Evolutionary conservation across 2,113 vertebrate genomes (phyloP).

Genomic region (Callospermophilus lateralis): DNA sequence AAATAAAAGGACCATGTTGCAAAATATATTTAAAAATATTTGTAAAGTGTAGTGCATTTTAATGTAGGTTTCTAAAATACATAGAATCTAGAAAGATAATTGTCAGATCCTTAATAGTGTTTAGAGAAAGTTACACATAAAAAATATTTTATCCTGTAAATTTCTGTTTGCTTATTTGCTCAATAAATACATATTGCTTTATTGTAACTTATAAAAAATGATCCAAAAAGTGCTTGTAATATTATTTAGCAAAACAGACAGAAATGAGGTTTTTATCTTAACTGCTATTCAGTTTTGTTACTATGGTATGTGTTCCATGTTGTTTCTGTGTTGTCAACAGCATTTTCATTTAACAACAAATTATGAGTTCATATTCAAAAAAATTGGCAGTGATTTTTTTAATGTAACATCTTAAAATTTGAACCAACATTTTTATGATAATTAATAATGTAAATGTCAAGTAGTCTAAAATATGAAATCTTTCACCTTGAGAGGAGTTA

Average conservation of each 20-base stretch:
- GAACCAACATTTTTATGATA: background rate
- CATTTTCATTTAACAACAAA: constrained; percentile 14
- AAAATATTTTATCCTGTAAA: background rate
- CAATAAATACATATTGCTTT: background rate
- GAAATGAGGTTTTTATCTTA: background rate
- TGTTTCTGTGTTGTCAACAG: background rate
- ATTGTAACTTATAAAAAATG: background rate
- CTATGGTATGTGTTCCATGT: background rate
- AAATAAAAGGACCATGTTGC: background rate
- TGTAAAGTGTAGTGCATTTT: background rate
- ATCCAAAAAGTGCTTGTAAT: background rate
- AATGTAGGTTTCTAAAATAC: background rate
- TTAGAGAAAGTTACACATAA: background rate
- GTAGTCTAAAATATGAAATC: background rate
- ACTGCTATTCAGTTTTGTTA: background rate
- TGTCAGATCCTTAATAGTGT: background rate
- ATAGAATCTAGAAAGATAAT: background rate
- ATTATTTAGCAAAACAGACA: background rate
- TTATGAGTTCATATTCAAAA: background rate
- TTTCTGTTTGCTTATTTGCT: background rate
- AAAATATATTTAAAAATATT: background rate
- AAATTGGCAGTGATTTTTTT: background rate
- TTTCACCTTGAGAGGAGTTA: background rate
- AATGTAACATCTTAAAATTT: background rate
- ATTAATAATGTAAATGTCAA: constrained; percentile 13